Percentiles rank a stretch among this genome's conserved stretches.
phyloP scores from a whole-genome alignment of 2,113 vertebrate genomes.

The Noctilio leporinus region DNA sequence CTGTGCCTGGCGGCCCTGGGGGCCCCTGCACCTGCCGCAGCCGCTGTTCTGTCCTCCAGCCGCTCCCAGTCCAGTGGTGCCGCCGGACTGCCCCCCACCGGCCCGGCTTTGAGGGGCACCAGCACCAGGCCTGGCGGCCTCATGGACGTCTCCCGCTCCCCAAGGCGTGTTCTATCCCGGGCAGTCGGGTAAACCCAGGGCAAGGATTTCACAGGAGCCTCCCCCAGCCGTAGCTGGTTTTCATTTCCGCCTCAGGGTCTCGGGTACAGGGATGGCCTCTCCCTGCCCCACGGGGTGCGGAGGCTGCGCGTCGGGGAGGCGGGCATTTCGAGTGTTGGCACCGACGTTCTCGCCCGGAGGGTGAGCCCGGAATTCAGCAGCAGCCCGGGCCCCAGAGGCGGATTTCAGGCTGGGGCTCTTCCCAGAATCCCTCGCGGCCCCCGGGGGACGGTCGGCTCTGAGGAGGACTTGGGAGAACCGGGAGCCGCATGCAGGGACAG shows the following conservation, averaged over 20 bases:
- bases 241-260: conserved; percentile 49
- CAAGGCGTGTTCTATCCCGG: no score
- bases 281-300: conserved; percentile 12
- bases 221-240: no score
- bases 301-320: neutral
- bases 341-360: neutral
- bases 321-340: neutral
- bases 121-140: fast-evolving
- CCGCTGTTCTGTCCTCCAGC: fast-evolving
- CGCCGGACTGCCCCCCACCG: no score
- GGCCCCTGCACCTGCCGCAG: fast-evolving
- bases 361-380: neutral
- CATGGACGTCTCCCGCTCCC: fast-evolving
- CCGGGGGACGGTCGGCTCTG: conserved; percentile 15
- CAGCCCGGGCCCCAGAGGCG: neutral
- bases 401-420: neutral
- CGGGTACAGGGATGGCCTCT: conserved; percentile 35
- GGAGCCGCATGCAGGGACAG: neutral
- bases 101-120: neutral
- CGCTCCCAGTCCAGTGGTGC: neutral
- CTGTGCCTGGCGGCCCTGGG: fast-evolving
- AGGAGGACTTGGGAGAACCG: neutral
- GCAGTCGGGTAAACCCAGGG: conserved; percentile 22
- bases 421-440: neutral
- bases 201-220: conserved; percentile 67